Evolutionary conservation across 2,797 vertebrate genomes (phyloP), one percentile per base, ranked within the genome.

Genomic region (Micropoecilia bifurca): DNA sequence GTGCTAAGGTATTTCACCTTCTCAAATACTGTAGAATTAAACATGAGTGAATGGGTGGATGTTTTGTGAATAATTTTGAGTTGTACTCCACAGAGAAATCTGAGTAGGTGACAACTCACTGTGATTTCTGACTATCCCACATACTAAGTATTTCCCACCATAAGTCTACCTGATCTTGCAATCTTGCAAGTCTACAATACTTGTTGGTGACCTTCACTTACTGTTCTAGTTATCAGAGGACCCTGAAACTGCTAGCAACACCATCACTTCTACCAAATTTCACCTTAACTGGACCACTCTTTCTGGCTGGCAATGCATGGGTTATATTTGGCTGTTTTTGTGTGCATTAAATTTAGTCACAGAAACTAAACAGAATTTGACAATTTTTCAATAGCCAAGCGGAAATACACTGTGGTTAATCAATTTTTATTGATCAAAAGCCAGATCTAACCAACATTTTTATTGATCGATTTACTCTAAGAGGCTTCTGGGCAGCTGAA

Each of bases 401-500:
- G 1, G 59, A 61, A 61, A 28, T 61, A 18, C 14, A 61, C 6
- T 61, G 14, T 33, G 59, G 28, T 33, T 30, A 33, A 33, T 59
- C 57, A 66, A 13, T 8, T 39, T 66, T 39, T 39, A 66, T 69
- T 41, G 20, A 41, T 43, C 39, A 69, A 41, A 69, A 69, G 66
- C 22, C 12, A 43, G 39, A 43, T n/a, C 1, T 68, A 68, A 43
- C 77, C 46, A 25, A 77, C 50, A 66, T 78, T 77, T 78, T 75
- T 14, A 45, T 39, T 14, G 30, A 12, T 53, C 22, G 48, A 48
- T 72, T 68, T 82, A 55, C 55, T 82, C 68, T 72, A 73, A 30
- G 81, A 76, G 50, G 83, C 75, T 66, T 75, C 41, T 83, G 9
- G 4, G n/a, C 18, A 50, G 79, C 76, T 43, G 78, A 66, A 22